Percentiles rank a stretch among this genome's conserved stretches.
phyloP scores from a whole-genome alignment of 1,140 invertebrate species.

The Plectrocnemia conspersa region DNA sequence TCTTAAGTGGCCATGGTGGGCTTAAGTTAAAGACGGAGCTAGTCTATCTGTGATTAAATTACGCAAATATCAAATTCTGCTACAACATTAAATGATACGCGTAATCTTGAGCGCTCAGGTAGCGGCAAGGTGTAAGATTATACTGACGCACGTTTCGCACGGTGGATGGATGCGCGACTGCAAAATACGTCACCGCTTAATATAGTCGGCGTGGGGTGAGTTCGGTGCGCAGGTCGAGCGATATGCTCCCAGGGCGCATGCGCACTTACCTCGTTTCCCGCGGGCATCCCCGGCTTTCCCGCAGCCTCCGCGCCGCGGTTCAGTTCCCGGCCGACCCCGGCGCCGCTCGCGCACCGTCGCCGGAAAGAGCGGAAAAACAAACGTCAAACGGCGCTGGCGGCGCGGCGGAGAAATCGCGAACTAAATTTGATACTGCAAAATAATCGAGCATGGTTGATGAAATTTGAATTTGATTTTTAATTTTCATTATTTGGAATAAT shows the following conservation, averaged over 20 bases:
- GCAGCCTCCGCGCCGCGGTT: constrained; percentile 23
- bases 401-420: background rate
- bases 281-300: constrained; percentile 24
- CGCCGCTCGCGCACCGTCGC: constrained; percentile 18
- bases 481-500: constrained; percentile 15
- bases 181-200: too few relatives aligned
- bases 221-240: constrained; percentile 25
- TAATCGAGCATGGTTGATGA: too few relatives aligned
- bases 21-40: too few relatives aligned
- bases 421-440: background rate
- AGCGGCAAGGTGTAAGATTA: background rate
- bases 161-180: background rate
- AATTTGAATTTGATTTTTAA: too few relatives aligned
- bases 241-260: constrained; percentile 17
- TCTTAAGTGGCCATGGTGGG: too few relatives aligned
- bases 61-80: too few relatives aligned
- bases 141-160: background rate
- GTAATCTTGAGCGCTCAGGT: background rate
- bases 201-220: background rate
- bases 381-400: background rate
- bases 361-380: background rate
- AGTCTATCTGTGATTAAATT: too few relatives aligned
- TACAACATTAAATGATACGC: background rate
- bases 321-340: constrained; percentile 31
- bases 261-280: constrained; percentile 26